phyloP scores from a whole-genome alignment of 2,113 vertebrate species.

The Thamnaconus septentrionalis region DNA sequence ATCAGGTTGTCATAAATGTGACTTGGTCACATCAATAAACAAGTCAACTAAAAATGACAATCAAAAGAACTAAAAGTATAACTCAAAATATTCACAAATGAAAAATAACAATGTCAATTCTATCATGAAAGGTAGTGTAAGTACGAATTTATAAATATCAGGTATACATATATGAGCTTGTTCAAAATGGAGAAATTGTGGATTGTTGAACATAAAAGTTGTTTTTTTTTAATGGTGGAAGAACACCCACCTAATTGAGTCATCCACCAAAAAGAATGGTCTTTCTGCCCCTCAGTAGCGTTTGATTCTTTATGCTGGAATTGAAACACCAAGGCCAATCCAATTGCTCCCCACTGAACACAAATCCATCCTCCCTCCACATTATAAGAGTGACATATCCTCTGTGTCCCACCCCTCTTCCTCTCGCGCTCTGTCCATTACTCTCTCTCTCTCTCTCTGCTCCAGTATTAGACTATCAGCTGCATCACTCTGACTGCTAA shows the following conservation, averaged over 20 bases:
- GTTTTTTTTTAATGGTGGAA: neutral
- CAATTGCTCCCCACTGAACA: slow-evolving; percentile 57
- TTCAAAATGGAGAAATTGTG: neutral
- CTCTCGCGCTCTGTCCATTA: slow-evolving; percentile 52
- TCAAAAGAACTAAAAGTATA: no score
- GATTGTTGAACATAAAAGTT: neutral
- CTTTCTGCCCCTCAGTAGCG: slow-evolving; percentile 12
- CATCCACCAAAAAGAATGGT: slow-evolving; percentile 1
- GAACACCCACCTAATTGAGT: neutral
- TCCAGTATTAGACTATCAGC: slow-evolving; percentile 69
- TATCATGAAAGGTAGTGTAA: no score
- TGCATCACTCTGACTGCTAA: slow-evolving; percentile 63
- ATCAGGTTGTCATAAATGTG: no score
- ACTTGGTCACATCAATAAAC: no score
- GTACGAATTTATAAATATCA: no score
- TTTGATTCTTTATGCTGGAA: slow-evolving; percentile 51
- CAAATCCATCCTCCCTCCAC: slow-evolving; percentile 56
- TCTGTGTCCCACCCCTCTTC: slow-evolving; percentile 47
- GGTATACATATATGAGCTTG: no score
- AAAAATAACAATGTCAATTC: no score
- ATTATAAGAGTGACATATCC: slow-evolving; percentile 61
- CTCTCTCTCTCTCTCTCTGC: slow-evolving; percentile 37
- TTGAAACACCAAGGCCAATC: slow-evolving; percentile 63
- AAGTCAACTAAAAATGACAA: no score
- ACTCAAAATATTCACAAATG: no score